Conservation (phyloP, 2,888 invertebrate genomes). For the Xylota sylvarum region DNA sequence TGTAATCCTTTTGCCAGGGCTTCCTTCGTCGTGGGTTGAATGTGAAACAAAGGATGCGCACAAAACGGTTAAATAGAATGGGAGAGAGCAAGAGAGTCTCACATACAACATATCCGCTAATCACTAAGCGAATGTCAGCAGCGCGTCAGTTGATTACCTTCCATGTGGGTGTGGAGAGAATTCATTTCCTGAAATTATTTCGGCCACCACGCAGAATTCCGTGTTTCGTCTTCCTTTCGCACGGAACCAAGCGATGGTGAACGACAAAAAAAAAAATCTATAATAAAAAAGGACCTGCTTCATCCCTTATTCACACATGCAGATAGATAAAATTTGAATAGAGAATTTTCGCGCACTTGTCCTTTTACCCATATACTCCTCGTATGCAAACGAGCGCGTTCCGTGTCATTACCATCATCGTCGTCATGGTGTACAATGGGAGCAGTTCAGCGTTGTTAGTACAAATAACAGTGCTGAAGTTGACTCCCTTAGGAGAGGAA, state of each 20-base stretch:
- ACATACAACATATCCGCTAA: constrained; percentile 67
- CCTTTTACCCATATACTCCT: constrained; percentile 27
- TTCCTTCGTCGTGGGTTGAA: constrained; percentile 47
- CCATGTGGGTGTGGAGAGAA: constrained; percentile 68
- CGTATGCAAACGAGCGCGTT: constrained; percentile 58
- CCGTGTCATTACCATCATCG: constrained; percentile 62
- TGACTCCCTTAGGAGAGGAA: constrained; percentile 53
- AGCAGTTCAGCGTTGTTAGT: constrained; percentile 50
- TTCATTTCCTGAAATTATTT: constrained; percentile 70
- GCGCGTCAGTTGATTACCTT: constrained; percentile 65
- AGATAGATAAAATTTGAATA: constrained; percentile 64
- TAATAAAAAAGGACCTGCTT: constrained; percentile 43
- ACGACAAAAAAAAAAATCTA: constrained; percentile 36
- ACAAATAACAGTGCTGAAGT: constrained; percentile 54
- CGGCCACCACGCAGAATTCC: constrained; percentile 38
- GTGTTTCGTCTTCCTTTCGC: constrained; percentile 9
- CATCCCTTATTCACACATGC: constrained; percentile 70
- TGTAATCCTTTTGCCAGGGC: constrained; percentile 67
- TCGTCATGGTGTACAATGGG: constrained; percentile 49
- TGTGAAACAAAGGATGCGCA: constrained; percentile 67
- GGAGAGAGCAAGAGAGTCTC: constrained; percentile 41
- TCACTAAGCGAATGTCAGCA: constrained; percentile 65
- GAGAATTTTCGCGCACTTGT: constrained; percentile 68
- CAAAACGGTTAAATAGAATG: constrained; percentile 32
- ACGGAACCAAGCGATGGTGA: background rate